These are phyloP conservation scores for Hydropotes inermis DNA, from an alignment of 2,113 vertebrate genomes.

Conservation along the genomic window DNA sequence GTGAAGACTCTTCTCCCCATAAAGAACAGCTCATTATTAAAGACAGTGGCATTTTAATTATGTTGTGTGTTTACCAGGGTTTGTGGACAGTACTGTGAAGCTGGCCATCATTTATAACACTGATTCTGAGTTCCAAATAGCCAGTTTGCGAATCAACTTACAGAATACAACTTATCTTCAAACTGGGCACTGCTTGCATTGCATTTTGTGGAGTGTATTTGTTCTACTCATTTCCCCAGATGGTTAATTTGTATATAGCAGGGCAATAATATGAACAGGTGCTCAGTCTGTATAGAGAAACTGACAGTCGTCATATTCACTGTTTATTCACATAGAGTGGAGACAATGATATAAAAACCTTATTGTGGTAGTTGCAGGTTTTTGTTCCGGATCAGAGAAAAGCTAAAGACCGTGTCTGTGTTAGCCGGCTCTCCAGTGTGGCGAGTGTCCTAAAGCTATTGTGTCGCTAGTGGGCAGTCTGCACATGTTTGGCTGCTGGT, in stretches of 20 bases:
- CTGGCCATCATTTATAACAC: not conserved
- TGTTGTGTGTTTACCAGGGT: not conserved
- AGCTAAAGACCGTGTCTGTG: not conserved
- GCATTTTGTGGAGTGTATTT: conserved; percentile 22
- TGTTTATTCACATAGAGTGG: not conserved
- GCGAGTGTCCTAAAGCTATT: not conserved
- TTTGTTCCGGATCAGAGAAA: not conserved
- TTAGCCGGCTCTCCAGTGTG: not conserved
- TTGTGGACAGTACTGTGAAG: not conserved
- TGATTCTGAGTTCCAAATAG: conserved; percentile 33
- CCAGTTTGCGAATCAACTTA: conserved; percentile 28
- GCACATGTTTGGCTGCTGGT: not conserved
- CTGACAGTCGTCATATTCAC: not conserved
- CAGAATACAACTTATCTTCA: conserved; percentile 27
- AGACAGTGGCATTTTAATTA: conserved; percentile 28
- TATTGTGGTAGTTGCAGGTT: not conserved
- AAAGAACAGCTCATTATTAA: conserved; percentile 18
- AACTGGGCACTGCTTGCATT: not conserved
- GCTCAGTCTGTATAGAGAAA: not conserved
- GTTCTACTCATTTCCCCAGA: conserved; percentile 35
- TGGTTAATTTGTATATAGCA: not conserved
- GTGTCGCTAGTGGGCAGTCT: no score
- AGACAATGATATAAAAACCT: not conserved
- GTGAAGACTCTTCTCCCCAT: not conserved
- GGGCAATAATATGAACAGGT: not conserved